Evolutionary conservation across 1,140 invertebrate species (phyloP).

Genomic region (Cyclina sinensis): DNA sequence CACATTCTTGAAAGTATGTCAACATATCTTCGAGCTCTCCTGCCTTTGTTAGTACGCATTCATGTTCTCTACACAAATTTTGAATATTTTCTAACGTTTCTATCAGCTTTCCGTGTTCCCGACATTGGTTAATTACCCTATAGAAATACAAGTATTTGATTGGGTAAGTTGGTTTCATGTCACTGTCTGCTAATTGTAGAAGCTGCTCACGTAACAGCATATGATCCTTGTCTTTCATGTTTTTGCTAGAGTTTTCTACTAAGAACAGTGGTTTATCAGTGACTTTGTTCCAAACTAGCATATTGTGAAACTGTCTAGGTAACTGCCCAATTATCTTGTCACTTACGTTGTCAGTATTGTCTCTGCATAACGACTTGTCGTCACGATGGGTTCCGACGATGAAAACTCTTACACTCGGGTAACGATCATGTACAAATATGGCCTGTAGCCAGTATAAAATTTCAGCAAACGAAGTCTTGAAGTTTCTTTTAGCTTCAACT

Average conservation of each 20-base stretch:
- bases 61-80: constrained; percentile 47
- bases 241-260: constrained; percentile 73
- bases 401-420: constrained; percentile 68
- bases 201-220: constrained; percentile 59
- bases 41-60: constrained; percentile 53
- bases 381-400: constrained; percentile 75
- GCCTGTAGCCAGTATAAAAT: constrained; percentile 74
- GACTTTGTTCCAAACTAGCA: constrained; percentile 74
- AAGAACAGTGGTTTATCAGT: constrained; percentile 69
- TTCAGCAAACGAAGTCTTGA: constrained; percentile 52
- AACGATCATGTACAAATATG: constrained; percentile 70
- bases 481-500: constrained; percentile 69
- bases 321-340: constrained; percentile 57
- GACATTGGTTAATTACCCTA: constrained; percentile 68
- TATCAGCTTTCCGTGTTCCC: constrained; percentile 48
- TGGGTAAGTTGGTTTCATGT: constrained; percentile 68
- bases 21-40: constrained; percentile 72
- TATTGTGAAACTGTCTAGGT: constrained; percentile 72
- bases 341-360: constrained; percentile 26
- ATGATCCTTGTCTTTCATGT: constrained; percentile 70
- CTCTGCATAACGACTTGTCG: constrained; percentile 41
- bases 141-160: constrained; percentile 74
- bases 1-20: constrained; percentile 67
- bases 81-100: constrained; percentile 63
- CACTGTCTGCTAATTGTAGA: constrained; percentile 45